phyloP scores from a whole-genome alignment of 2,888 invertebrate genomes.

The Rosalia funebris region DNA sequence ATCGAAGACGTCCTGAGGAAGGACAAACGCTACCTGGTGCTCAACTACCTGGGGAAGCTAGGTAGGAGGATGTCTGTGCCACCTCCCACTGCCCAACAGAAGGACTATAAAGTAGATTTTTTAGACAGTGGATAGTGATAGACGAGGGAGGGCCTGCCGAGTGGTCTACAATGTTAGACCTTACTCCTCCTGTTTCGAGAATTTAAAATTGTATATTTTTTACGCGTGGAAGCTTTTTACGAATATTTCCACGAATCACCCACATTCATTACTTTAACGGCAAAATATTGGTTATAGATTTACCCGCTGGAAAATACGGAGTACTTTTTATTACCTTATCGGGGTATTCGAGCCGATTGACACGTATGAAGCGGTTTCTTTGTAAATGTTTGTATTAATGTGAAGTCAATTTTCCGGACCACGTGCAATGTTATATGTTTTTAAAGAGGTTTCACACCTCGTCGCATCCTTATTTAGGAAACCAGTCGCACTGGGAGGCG shows the following conservation, averaged over 20 bases:
- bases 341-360: background rate
- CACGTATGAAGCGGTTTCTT: constrained; percentile 1
- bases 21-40: constrained; percentile 83
- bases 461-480: constrained; percentile 9
- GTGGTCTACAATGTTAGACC: no score
- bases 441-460: constrained; percentile 25
- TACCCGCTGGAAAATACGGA: no score
- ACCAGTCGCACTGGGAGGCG: background rate
- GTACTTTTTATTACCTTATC: no score
- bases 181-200: no score
- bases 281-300: no score
- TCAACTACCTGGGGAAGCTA: constrained; percentile 94
- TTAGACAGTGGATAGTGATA: no score
- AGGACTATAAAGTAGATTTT: constrained; percentile 67
- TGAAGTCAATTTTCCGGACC: constrained; percentile 34
- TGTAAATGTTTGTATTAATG: constrained; percentile 24
- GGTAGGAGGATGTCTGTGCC: constrained; percentile 96
- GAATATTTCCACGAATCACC: no score
- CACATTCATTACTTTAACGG: no score
- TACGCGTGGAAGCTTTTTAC: no score
- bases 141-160: no score
- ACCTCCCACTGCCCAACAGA: constrained; percentile 93
- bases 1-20: constrained; percentile 89
- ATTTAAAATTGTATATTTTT: no score
- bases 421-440: constrained; percentile 25